phyloP scores from a whole-genome alignment of 2,888 invertebrate species.

The Perizoma flavofasciatum region DNA sequence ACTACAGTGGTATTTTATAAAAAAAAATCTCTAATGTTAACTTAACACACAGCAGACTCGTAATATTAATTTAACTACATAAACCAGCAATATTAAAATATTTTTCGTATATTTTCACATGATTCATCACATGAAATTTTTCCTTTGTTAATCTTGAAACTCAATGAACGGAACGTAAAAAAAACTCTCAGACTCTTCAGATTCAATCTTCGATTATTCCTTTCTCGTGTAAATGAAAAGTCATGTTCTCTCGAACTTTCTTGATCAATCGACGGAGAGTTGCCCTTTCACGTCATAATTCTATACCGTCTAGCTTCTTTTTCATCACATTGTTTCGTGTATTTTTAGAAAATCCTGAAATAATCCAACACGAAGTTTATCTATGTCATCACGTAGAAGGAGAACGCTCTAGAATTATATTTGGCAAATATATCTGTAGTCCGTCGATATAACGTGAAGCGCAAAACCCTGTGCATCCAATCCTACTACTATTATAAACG shows the following conservation, averaged over 20 bases:
- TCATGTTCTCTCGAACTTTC: slow-evolving; percentile 23
- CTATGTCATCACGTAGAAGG: not conserved
- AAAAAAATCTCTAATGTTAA: too few species aligned
- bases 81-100: too few species aligned
- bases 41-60: too few species aligned
- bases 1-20: too few species aligned
- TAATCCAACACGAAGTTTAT: not conserved
- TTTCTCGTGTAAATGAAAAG: slow-evolving; percentile 25
- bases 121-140: too few species aligned
- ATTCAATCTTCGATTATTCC: slow-evolving; percentile 14
- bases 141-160: not conserved
- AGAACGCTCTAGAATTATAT: too few species aligned
- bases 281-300: slow-evolving; percentile 15
- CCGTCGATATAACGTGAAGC: too few species aligned
- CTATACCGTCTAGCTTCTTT: slow-evolving; percentile 2
- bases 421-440: too few species aligned
- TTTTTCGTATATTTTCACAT: not conserved
- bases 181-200: slow-evolving; percentile 3
- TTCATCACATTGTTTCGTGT: slow-evolving; percentile 4
- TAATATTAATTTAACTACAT: too few species aligned
- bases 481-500: too few species aligned
- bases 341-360: not conserved
- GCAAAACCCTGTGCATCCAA: too few species aligned
- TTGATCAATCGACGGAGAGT: slow-evolving; percentile 20
- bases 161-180: not conserved